Evolutionary conservation across 1,140 invertebrate species (phyloP).

Genomic region (Cyphomyrmex costatus): DNA sequence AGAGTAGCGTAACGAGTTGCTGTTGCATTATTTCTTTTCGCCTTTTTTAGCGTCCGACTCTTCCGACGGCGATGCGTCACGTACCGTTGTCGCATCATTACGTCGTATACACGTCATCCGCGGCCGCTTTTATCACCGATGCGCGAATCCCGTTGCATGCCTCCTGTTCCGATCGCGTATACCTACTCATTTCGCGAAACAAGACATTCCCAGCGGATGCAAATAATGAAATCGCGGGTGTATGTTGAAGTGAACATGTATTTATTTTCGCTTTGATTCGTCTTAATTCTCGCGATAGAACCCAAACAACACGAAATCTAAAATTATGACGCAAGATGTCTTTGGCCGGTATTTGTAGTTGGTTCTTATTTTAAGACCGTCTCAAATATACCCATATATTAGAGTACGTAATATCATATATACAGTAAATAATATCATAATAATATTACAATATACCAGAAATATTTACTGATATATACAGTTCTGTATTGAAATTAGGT

Average conservation of each 20-base stretch:
- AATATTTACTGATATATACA: too few relatives aligned
- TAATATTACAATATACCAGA: too few relatives aligned
- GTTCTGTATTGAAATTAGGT: too few relatives aligned
- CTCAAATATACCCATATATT: too few relatives aligned
- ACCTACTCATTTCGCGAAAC: background rate
- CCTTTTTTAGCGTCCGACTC: constrained; percentile 52
- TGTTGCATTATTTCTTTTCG: constrained; percentile 55
- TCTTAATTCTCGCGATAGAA: background rate
- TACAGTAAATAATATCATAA: too few relatives aligned
- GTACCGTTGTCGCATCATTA: constrained; percentile 9
- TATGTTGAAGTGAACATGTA: background rate
- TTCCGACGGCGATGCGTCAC: constrained; percentile 1
- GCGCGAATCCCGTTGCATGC: background rate
- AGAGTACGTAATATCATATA: too few relatives aligned
- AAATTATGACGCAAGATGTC: too few relatives aligned
- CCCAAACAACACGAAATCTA: too few relatives aligned
- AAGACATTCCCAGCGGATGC: background rate
- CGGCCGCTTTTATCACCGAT: background rate
- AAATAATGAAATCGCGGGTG: background rate
- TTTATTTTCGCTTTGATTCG: background rate
- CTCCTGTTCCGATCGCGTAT: background rate
- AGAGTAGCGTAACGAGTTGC: constrained; percentile 54
- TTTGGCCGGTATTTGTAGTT: too few relatives aligned
- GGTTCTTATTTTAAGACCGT: too few relatives aligned
- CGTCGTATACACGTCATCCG: background rate